A percentile compares a stretch with the other conserved stretches of the same genome.
Conservation (phyloP, 2,113 vertebrate genomes). For the Atrichornis clamosus region DNA sequence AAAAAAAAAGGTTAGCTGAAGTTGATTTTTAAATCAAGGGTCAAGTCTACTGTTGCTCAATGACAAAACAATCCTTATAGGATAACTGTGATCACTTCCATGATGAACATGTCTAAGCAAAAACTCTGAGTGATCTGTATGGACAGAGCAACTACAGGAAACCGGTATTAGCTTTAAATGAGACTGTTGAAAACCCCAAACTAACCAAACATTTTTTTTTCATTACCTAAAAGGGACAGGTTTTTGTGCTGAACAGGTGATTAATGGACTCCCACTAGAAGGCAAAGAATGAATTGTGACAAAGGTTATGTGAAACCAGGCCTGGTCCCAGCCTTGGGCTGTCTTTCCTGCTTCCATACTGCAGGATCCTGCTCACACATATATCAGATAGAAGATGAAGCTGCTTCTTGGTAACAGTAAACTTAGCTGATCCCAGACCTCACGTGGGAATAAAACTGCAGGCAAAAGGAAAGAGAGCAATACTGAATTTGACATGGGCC, state of each 20-base stretch:
- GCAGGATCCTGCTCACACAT: neutral
- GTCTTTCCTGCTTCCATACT: neutral
- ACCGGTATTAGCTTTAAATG: neutral
- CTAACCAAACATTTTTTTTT: neutral
- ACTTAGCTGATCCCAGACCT: neutral
- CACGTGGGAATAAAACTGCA: neutral
- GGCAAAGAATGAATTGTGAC: neutral
- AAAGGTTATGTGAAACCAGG: neutral
- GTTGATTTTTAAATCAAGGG: neutral
- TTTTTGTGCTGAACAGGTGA: neutral
- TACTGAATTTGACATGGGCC: neutral
- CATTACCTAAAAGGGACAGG: neutral
- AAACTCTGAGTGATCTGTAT: neutral
- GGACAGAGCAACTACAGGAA: neutral
- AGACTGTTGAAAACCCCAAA: neutral
- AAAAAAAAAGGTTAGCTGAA: neutral
- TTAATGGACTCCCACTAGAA: neutral
- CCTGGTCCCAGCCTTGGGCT: neutral
- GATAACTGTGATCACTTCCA: neutral
- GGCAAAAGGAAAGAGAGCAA: neutral
- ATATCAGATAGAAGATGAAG: neutral
- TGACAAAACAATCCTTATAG: neutral
- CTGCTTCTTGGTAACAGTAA: neutral
- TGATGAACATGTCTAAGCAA: neutral
- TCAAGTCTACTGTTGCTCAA: neutral